These are phyloP conservation scores for Epirrita christyi DNA, from an alignment of 2,888 invertebrate species.

Conservation along the genomic window DNA sequence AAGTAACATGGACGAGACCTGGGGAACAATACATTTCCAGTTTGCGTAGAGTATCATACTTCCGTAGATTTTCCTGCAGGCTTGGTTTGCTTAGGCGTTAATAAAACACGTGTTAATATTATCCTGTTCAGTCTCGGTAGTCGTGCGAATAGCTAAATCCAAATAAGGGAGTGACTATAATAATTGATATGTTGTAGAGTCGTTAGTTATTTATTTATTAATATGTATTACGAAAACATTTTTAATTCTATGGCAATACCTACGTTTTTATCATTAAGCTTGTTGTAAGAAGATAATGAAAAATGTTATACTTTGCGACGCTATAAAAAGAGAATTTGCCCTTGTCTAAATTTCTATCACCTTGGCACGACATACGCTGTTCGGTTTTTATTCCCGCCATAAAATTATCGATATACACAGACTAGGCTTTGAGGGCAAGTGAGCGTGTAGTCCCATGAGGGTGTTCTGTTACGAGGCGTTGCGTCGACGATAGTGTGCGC, in stretches of 20 bases:
- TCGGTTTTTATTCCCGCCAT: slow-evolving; percentile 18
- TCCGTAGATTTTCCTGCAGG: not conserved
- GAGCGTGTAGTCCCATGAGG: slow-evolving; percentile 9
- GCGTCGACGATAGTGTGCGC: not conserved
- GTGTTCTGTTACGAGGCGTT: not conserved
- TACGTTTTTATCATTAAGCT: too few relatives aligned
- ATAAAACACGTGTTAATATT: too few relatives aligned
- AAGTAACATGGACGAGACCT: slow-evolving; percentile 10
- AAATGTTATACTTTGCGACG: not conserved
- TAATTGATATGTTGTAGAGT: too few relatives aligned
- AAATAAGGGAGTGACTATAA: too few relatives aligned
- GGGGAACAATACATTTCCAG: slow-evolving; percentile 13
- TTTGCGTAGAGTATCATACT: slow-evolving; percentile 1
- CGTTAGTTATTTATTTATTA: too few relatives aligned
- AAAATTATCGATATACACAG: slow-evolving; percentile 23
- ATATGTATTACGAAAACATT: too few relatives aligned
- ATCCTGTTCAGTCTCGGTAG: too few relatives aligned
- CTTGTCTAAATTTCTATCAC: slow-evolving; percentile 15
- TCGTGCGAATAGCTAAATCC: too few relatives aligned
- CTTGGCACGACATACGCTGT: slow-evolving; percentile 6
- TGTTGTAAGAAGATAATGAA: too few relatives aligned
- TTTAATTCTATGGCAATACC: too few relatives aligned
- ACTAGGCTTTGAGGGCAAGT: slow-evolving; percentile 5
- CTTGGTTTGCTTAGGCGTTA: not conserved
- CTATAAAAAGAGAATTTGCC: slow-evolving; percentile 8